A percentile compares a stretch with the other conserved stretches of the same genome.
Evolutionary conservation across 2,113 vertebrate species (phyloP).

Genomic region (Megaleporinus macrocephalus): DNA sequence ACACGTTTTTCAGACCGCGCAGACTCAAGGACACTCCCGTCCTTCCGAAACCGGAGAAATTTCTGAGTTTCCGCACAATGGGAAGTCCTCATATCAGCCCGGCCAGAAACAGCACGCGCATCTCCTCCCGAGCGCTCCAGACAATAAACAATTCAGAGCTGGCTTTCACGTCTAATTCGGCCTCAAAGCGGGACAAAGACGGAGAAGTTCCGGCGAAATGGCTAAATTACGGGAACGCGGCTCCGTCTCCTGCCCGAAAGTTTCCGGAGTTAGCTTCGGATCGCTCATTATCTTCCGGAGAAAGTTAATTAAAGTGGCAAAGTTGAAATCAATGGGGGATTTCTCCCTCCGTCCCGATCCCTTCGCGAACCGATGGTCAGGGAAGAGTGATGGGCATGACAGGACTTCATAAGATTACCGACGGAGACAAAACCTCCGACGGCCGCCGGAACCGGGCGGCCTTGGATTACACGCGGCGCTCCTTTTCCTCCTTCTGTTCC

Average conservation of each 20-base stretch:
- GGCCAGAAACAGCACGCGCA: conserved; percentile 69
- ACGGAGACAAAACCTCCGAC: conserved; percentile 75
- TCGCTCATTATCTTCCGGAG: conserved; percentile 78
- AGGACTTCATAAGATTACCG: conserved; percentile 79
- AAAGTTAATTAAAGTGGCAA: conserved; percentile 84
- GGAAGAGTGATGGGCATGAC: conserved; percentile 77
- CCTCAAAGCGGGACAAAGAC: conserved; percentile 70
- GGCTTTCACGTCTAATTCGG: conserved; percentile 76
- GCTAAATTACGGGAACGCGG: conserved; percentile 38
- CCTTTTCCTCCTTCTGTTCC: conserved; percentile 42
- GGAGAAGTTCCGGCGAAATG: conserved; percentile 54
- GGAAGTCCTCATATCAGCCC: conserved; percentile 70
- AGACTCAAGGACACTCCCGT: conserved; percentile 70
- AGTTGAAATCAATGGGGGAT: conserved; percentile 78
- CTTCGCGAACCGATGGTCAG: conserved; percentile 66
- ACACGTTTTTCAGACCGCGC: conserved; percentile 4
- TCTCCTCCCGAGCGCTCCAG: conserved; percentile 72
- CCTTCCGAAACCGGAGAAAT: conserved; percentile 60
- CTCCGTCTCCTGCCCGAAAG: conserved; percentile 61
- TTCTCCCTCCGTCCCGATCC: conserved; percentile 65
- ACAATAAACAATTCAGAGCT: conserved; percentile 82
- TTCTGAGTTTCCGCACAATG: conserved; percentile 72
- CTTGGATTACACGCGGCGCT: conserved; percentile 71
- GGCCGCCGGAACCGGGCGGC: conserved; percentile 60
- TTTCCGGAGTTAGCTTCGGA: conserved; percentile 71